Percentiles rank a stretch among this genome's conserved stretches.
These are phyloP conservation scores for Notolabrus celidotus DNA, from an alignment of 2,797 vertebrate genomes.

Conservation along the genomic window DNA sequence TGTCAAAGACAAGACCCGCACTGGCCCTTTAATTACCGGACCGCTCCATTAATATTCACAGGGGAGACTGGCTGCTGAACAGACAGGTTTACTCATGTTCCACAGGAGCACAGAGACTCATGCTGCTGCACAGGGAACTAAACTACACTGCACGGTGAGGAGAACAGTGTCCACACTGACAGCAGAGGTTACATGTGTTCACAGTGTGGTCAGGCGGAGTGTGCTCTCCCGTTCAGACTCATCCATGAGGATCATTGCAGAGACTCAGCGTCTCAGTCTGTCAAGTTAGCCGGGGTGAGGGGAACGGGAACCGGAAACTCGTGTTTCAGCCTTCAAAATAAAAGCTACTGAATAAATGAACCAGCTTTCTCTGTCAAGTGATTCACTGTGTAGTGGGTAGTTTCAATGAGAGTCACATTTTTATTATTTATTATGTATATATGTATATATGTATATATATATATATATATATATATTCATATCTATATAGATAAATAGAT, in stretches of 20 bases:
- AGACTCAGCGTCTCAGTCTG: not conserved
- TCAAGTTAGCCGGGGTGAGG: not conserved
- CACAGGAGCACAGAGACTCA: not conserved
- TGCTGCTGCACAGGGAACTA: fast-evolving
- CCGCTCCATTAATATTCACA: conserved; percentile 36
- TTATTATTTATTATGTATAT: no score
- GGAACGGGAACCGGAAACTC: not conserved
- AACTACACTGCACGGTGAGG: fast-evolving
- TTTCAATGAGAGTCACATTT: no score
- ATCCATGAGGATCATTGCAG: conserved; percentile 2
- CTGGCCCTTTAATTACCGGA: conserved; percentile 65
- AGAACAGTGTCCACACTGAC: fast-evolving
- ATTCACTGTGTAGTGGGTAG: no score
- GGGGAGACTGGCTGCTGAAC: conserved; percentile 31
- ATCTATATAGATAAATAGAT: no score
- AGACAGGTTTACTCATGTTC: not conserved
- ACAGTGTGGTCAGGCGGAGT: fast-evolving
- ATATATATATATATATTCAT: no score
- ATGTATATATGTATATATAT: no score
- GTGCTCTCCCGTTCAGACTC: conserved; percentile 12
- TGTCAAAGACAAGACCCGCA: conserved; percentile 22
- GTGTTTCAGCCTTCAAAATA: conserved; percentile 9
- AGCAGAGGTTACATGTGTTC: not conserved
- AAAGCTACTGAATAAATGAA: no score
- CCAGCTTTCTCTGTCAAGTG: no score